phyloP scores from a whole-genome alignment of 2,888 invertebrate genomes.

The Adela reaumurella region DNA sequence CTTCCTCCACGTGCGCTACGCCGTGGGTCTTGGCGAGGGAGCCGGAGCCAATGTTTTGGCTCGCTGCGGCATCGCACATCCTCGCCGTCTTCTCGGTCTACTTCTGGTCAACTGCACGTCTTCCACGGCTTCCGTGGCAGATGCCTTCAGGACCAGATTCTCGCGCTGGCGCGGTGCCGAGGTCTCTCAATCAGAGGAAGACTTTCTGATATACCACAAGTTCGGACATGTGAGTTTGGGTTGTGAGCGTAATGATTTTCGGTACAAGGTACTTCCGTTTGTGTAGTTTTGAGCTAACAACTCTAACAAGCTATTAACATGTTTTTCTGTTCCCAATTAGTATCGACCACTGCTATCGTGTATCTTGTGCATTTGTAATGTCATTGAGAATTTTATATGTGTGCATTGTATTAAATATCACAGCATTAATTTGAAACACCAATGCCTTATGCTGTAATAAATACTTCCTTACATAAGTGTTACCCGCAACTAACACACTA shows the following conservation, averaged over 20 bases:
- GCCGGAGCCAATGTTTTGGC: constrained; percentile 85
- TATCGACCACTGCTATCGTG: no score
- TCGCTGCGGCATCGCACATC: constrained; percentile 79
- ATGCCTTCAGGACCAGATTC: constrained; percentile 81
- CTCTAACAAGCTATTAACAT: neutral
- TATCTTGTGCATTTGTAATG: no score
- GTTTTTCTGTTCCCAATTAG: no score
- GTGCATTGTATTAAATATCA: no score
- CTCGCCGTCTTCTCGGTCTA: constrained; percentile 72
- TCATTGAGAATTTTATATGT: no score
- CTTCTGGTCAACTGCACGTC: constrained; percentile 85
- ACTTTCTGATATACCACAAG: constrained; percentile 85
- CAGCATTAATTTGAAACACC: no score
- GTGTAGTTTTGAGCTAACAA: neutral
- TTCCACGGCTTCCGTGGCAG: constrained; percentile 80
- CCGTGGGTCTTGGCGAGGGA: constrained; percentile 83
- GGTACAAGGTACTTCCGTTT: constrained; percentile 32
- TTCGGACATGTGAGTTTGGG: constrained; percentile 81
- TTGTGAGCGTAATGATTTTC: constrained; percentile 25
- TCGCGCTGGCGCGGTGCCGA: constrained; percentile 80
- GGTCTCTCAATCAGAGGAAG: constrained; percentile 84
- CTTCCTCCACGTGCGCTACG: constrained; percentile 77
- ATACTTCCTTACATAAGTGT: no score
- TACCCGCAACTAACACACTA: no score
- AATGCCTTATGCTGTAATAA: no score